Percentiles rank a stretch among this genome's conserved stretches.
These are phyloP conservation scores for Megalops atlanticus DNA, from an alignment of 2,113 vertebrate species.

Conservation along the genomic window DNA sequence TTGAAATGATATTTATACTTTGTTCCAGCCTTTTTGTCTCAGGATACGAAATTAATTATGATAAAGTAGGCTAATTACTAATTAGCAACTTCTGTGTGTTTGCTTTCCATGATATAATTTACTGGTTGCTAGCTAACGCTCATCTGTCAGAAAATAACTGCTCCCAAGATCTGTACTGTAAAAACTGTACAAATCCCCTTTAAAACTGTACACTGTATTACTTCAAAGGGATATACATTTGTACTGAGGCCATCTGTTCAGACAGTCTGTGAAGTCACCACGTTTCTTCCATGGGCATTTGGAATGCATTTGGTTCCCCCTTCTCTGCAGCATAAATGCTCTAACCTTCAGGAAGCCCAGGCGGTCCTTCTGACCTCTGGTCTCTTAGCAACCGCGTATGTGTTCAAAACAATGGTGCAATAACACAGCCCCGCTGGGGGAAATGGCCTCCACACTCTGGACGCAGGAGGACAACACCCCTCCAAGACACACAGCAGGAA, in stretches of 20 bases:
- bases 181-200: not conserved
- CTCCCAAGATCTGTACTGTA: not conserved
- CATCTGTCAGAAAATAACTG: not conserved
- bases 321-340: slow-evolving; percentile 36
- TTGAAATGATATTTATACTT: not conserved
- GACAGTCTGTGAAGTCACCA: not conserved
- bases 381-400: slow-evolving; percentile 55
- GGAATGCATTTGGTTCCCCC: not conserved
- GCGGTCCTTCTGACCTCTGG: slow-evolving; percentile 41
- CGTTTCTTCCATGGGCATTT: not conserved
- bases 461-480: not conserved
- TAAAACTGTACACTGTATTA: not conserved
- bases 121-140: not conserved
- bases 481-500: slow-evolving; percentile 23
- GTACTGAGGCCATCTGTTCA: not conserved
- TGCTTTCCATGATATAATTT: not conserved
- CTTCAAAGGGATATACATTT: not conserved
- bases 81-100: not conserved
- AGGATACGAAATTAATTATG: not conserved
- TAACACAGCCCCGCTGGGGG: slow-evolving; percentile 31
- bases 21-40: not conserved
- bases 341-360: slow-evolving; percentile 54
- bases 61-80: not conserved
- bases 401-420: slow-evolving; percentile 60
- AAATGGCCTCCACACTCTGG: not conserved